phyloP scores from a whole-genome alignment of 2,797 vertebrate species.

The Platyrinchus mystaceus region DNA sequence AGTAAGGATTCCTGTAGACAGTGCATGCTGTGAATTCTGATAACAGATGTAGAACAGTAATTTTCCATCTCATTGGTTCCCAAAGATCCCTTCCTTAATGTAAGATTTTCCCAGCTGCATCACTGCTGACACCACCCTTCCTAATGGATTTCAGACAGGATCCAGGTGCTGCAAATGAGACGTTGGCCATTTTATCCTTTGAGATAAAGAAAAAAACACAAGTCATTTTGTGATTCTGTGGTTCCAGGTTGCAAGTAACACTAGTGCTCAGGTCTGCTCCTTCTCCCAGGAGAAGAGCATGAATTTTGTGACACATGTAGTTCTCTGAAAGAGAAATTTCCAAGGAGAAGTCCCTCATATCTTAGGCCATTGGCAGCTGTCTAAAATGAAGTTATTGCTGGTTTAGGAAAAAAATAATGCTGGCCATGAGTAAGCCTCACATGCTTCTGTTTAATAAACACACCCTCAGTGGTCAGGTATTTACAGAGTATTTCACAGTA shows the following conservation, averaged over 20 bases:
- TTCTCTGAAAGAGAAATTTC: neutral
- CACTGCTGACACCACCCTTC: neutral
- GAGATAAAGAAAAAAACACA: neutral
- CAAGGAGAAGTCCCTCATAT: neutral
- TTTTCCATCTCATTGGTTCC: neutral
- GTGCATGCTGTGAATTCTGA: neutral
- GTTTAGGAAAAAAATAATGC: neutral
- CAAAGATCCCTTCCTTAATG: neutral
- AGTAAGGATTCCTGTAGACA: neutral
- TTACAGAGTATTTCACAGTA: neutral
- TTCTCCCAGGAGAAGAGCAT: neutral
- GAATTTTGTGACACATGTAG: neutral
- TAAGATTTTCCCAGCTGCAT: neutral
- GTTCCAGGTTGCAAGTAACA: neutral
- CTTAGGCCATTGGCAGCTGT: neutral
- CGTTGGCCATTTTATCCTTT: neutral
- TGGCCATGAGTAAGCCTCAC: neutral
- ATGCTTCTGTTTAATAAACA: neutral
- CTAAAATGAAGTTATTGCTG: neutral
- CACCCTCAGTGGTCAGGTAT: neutral
- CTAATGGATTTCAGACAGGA: neutral
- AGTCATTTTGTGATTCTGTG: neutral
- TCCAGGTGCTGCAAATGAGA: neutral
- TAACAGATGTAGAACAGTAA: neutral
- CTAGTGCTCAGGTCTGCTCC: neutral